phyloP scores from a whole-genome alignment of 2,888 invertebrate genomes.

The Desoria tigrina region DNA sequence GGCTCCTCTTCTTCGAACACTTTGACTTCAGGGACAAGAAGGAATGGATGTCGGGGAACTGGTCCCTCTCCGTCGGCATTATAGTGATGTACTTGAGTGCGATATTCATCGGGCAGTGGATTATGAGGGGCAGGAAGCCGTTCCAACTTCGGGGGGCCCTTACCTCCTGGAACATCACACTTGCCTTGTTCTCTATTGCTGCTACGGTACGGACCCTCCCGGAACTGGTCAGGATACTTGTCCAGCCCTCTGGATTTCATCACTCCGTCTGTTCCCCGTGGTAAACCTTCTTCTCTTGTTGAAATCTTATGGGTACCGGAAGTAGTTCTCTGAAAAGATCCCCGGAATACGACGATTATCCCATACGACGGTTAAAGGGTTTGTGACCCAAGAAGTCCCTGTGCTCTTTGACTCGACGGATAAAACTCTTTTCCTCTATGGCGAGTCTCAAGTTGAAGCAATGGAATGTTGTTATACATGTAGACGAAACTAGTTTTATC shows the following conservation, averaged over 20 bases:
- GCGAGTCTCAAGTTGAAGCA: no score
- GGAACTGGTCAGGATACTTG: slow-evolving; percentile 34
- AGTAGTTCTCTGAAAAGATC: background rate
- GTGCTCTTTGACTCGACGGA: no score
- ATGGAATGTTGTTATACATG: no score
- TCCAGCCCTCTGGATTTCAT: slow-evolving; percentile 35
- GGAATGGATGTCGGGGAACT: slow-evolving; percentile 40
- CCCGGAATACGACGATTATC: background rate
- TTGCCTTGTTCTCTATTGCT: slow-evolving; percentile 42
- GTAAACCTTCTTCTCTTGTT: slow-evolving; percentile 18
- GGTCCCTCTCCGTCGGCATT: slow-evolving; percentile 34
- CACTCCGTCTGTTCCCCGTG: slow-evolving; percentile 43
- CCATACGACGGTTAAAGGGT: background rate
- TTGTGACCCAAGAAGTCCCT: background rate
- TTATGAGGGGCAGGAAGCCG: slow-evolving; percentile 36
- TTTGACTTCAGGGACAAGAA: slow-evolving; percentile 27
- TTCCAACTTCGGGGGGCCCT: slow-evolving; percentile 33
- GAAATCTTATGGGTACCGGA: no score
- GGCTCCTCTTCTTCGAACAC: slow-evolving; percentile 32
- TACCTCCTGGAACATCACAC: slow-evolving; percentile 39
- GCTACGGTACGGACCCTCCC: slow-evolving; percentile 37
- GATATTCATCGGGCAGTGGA: slow-evolving; percentile 34
- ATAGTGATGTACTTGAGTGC: slow-evolving; percentile 30
- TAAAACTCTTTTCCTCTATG: no score
- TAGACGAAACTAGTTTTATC: no score